Base-by-base conservation (phyloP, 2,888 invertebrate genomes). In the Neoaliturus tenellus region DNA sequence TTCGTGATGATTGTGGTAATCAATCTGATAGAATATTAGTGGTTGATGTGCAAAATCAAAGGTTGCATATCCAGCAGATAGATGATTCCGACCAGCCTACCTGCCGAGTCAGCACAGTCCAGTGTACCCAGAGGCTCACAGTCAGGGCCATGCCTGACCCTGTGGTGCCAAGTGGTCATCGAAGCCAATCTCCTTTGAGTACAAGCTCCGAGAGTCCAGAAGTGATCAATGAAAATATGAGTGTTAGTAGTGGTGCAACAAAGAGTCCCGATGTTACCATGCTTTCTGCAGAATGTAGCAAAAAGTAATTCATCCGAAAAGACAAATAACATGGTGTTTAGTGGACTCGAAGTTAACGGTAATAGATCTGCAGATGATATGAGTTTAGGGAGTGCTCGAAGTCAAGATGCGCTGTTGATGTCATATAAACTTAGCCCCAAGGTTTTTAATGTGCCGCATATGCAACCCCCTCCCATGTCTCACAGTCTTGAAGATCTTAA, bases 1-100 rank as follows among this genome's bases (percentile, higher is more conserved):
- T 98, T 88, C 94, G 97, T 86, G 98, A 98, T 88, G 97, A 98
- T 88, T 95, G 95, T 88, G 94, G 95, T 12, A 96, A 96, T 88
- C 94, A 96, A 80, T 96, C 96, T 0, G 97, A 96, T 89, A 92
- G 96, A 84, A 96, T 96, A 88, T 90, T 96, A 41, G 94, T 95
- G 0, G 95, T 96, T 0, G 96, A 96, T 89, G 96, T 96, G 89
- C 88, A 88, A 55, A 89, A 89, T 85, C 89, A 89, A 82, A 85
- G 89, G 44, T 85, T 89, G 44, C 89, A 90, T 80, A 88, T 89
- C 75, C 89, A 89, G 86, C 88, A 87, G 80, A 85, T 86, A 10
- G 86, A 86, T 81, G 86, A 86, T 80, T 85, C 80, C 25, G 86
- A 82, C 25, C 58, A 71, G 20, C 73, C 82, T 0, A 55, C 73